phyloP scores from a whole-genome alignment of 2,113 vertebrate genomes.

The Pseudolaguvia tuberculata region DNA sequence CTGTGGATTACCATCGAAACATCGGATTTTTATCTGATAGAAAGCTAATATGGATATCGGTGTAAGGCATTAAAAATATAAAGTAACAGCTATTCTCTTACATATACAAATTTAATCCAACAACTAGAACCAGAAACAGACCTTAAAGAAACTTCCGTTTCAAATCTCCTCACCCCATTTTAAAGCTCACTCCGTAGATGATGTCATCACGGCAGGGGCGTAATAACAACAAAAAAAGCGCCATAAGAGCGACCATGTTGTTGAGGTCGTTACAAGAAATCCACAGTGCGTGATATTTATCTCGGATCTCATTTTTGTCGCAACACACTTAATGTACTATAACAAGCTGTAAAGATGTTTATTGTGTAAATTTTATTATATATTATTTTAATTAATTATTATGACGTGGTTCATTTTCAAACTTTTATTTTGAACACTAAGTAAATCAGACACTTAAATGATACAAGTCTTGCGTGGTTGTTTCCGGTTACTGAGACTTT shows the following conservation, averaged over 20 bases:
- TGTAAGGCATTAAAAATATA: neutral
- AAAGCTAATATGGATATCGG: neutral
- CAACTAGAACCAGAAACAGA: neutral
- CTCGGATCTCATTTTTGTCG: neutral
- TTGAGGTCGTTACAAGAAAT: neutral
- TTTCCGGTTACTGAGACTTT: neutral
- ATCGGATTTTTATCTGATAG: neutral
- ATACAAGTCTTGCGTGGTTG: neutral
- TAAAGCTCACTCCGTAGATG: constrained; percentile 37
- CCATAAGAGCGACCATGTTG: neutral
- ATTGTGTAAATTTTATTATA: neutral
- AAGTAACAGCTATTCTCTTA: neutral
- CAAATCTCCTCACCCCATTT: constrained; percentile 50
- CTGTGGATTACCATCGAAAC: no score
- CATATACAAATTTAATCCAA: neutral
- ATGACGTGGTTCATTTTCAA: neutral
- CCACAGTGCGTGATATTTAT: neutral
- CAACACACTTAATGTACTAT: no score
- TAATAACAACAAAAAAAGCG: neutral
- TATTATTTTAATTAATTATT: neutral
- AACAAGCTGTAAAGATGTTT: neutral
- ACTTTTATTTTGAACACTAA: neutral
- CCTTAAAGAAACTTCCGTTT: no score
- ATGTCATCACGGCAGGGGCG: constrained; percentile 52
- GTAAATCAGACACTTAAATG: no score